Evolutionary conservation across 2,797 vertebrate species (phyloP).

Genomic region (Phyllotis vaccarum): DNA sequence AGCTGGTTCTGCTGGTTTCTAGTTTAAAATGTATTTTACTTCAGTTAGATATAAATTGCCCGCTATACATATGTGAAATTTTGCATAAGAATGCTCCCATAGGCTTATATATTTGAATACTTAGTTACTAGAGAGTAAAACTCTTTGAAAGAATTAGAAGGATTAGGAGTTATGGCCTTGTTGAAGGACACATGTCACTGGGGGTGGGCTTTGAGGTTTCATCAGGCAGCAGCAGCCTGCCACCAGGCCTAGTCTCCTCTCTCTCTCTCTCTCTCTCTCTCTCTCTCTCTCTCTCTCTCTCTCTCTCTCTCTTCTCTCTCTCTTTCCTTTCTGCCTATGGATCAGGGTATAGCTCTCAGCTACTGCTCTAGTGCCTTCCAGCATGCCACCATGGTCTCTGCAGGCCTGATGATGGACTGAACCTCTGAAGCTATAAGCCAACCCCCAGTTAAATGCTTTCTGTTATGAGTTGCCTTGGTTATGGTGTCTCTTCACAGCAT

Average conservation of each 20-base stretch:
- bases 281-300: background rate
- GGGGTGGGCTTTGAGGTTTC: background rate
- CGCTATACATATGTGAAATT: background rate
- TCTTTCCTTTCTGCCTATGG: background rate
- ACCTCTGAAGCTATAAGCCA: background rate
- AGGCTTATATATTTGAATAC: background rate
- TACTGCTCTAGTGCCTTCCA: background rate
- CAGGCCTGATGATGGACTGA: background rate
- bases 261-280: too few relatives aligned
- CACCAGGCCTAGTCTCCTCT: background rate
- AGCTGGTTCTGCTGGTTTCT: conserved; percentile 32
- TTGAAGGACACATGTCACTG: background rate
- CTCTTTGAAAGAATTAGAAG: background rate
- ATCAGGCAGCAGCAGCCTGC: too few relatives aligned
- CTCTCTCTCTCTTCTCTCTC: too few relatives aligned
- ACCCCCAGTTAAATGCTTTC: background rate
- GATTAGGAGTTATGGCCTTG: background rate
- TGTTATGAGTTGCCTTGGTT: background rate
- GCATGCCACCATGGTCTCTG: background rate
- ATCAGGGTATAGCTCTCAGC: too few relatives aligned
- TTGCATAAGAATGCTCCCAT: background rate
- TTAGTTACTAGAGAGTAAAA: background rate
- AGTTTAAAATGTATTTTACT: background rate
- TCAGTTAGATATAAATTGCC: conserved; percentile 27
- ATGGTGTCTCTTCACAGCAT: background rate